A percentile compares a stretch with the other conserved stretches of the same genome.
phyloP scores from a whole-genome alignment of 2,113 vertebrate genomes.

The Aythya baeri region DNA sequence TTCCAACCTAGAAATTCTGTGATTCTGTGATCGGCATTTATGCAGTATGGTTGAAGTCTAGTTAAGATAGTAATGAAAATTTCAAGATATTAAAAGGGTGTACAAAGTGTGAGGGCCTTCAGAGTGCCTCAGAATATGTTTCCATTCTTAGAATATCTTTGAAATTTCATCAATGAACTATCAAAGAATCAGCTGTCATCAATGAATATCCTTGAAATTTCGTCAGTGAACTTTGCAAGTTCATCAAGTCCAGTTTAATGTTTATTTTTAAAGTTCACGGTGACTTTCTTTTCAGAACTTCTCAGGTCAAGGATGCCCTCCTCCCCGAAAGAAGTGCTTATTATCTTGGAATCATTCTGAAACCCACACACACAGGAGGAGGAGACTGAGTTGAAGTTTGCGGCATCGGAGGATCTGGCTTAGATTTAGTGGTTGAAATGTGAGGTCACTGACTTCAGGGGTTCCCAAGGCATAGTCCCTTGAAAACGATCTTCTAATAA shows the following conservation, averaged over 20 bases:
- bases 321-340: background rate
- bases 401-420: background rate
- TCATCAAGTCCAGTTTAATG: background rate
- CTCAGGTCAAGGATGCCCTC: background rate
- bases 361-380: background rate
- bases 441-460: background rate
- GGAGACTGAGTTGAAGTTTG: background rate
- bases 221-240: background rate
- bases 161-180: background rate
- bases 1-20: no score
- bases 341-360: background rate
- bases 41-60: background rate
- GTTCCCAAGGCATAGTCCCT: background rate
- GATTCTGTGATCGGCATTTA: background rate
- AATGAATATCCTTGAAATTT: background rate
- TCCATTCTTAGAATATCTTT: background rate
- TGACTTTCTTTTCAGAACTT: background rate
- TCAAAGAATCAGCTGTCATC: no score
- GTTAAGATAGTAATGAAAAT: fast-evolving
- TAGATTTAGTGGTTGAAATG: background rate
- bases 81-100: background rate
- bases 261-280: background rate
- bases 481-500: background rate
- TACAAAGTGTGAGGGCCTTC: background rate
- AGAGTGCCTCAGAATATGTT: background rate